Evolutionary conservation across 2,888 invertebrate genomes (phyloP), one percentile per base, ranked within the genome.

Genomic region (Arctia plantaginis): DNA sequence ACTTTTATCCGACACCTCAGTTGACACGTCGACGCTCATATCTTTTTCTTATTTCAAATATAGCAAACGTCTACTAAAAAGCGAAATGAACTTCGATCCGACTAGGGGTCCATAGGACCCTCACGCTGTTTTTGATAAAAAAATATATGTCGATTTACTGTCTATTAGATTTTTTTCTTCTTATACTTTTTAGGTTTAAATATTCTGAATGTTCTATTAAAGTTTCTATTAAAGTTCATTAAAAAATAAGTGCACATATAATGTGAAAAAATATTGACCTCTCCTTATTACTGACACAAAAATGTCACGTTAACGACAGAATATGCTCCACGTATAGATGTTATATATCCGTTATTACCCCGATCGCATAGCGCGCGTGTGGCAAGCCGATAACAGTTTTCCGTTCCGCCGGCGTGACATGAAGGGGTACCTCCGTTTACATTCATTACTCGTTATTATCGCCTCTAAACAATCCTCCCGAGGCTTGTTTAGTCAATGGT

Each of bases 371-470:
- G 82, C 82, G 77, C 89, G 93, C 93, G 93, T 95, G 95, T 88
- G 88, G 82, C 85, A 80, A 81, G 81, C 88, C 90, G 95, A 95
- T 95, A 95, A 94, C 92, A 91, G 90, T 89, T 89, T 88, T 84
- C 89, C 91, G 90, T 90, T 89, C 89, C 89, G 85, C 82, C 85
- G 82, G 80, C 74, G 80, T 74, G 80, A 77, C 55, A 82, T 79
- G 80, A 83, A 83, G 82, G 84, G 89, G 88, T 92, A 87, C 86
- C 83, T 83, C 82, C 88, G 89, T 91, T 93, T 92, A 93, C 91
- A 91, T 93, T 93, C 93, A 94, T 94, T 94, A 93, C 91, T 86
- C 89, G 91, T 92, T 92, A 94, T 94, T 94, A 95, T 94, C 95
- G 90, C 86, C 89, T 86, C 90, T 93, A 93, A 93, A 93, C 93